These are phyloP conservation scores for Mesochorus sp. DNA, from an alignment of 2,888 invertebrate species.

Conservation along the genomic window DNA sequence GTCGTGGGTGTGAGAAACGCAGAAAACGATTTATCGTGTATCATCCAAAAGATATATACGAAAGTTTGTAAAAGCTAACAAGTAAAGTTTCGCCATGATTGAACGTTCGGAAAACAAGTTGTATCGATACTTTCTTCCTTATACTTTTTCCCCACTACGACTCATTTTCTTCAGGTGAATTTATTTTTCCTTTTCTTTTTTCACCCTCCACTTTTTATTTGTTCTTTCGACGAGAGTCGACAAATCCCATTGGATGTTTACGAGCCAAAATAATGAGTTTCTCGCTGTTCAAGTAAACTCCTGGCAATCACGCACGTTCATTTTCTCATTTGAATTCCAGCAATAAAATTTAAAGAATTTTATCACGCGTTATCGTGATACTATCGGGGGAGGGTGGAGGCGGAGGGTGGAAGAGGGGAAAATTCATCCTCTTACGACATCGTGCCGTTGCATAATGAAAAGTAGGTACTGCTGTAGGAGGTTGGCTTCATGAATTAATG, in stretches of 20 bases:
- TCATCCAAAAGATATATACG: conserved; percentile 15
- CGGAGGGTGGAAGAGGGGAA: neutral
- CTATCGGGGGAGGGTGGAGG: no score
- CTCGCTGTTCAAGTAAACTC: neutral
- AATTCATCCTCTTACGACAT: neutral
- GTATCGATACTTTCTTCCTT: neutral
- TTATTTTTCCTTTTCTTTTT: neutral
- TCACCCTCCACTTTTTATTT: neutral
- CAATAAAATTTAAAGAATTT: neutral
- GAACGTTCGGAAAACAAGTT: conserved; percentile 41
- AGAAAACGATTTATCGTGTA: neutral
- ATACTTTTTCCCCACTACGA: neutral
- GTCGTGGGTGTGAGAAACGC: no score
- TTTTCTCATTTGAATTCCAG: neutral
- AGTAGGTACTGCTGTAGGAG: conserved; percentile 8
- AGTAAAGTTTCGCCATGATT: conserved; percentile 41
- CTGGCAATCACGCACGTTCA: neutral
- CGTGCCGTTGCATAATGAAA: conserved; percentile 37
- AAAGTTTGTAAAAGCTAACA: conserved; percentile 35
- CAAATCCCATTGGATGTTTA: neutral
- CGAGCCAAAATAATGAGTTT: neutral
- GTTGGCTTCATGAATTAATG: conserved; percentile 44
- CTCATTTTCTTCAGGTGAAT: neutral
- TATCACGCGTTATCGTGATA: neutral
- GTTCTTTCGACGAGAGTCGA: neutral